Conservation (phyloP, 1,140 invertebrate species). For the Plectus sambesii region DNA sequence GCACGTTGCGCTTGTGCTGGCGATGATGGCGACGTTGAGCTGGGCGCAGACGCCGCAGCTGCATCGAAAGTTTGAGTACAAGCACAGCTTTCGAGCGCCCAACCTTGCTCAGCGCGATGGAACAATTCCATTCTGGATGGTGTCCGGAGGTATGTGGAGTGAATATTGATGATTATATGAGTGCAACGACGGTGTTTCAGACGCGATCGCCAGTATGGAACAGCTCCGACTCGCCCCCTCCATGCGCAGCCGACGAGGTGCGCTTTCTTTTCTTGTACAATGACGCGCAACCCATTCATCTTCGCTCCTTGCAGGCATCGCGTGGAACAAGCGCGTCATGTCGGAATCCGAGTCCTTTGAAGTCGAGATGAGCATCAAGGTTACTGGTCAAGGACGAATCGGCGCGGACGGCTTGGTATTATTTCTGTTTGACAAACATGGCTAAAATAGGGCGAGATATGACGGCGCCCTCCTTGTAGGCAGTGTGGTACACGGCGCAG, state of each 20-base stretch:
- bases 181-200: no score
- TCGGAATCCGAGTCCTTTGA: conserved; percentile 88
- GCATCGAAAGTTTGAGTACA: conserved; percentile 99
- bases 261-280: conserved; percentile 19
- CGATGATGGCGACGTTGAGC: no score
- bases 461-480: no score
- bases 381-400: conserved; percentile 86
- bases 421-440: no score
- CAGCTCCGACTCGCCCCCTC: conserved; percentile 90
- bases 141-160: conserved; percentile 95
- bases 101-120: conserved; percentile 97
- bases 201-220: conserved; percentile 91
- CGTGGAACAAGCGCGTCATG: conserved; percentile 78
- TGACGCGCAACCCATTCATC: background rate
- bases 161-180: no score
- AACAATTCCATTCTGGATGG: conserved; percentile 93
- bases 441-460: no score
- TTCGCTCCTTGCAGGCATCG: conserved; percentile 53
- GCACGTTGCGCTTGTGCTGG: no score
- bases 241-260: conserved; percentile 83
- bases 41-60: no score
- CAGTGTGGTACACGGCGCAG: conserved; percentile 76
- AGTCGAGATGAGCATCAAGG: conserved; percentile 81
- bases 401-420: conserved; percentile 95
- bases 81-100: conserved; percentile 95